Conservation (phyloP, 2,113 vertebrate species). For the Nerophis ophidion region DNA sequence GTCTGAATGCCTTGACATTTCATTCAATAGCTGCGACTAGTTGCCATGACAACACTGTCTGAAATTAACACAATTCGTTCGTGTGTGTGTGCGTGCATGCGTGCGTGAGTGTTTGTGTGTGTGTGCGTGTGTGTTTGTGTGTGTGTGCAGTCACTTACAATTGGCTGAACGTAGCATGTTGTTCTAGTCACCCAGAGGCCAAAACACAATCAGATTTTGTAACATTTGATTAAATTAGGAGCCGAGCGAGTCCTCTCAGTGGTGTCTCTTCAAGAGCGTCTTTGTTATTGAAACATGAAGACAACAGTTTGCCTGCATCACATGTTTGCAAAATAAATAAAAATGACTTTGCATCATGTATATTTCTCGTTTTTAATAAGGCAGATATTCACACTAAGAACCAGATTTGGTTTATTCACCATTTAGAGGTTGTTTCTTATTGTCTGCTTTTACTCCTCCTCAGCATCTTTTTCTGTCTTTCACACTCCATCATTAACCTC, state of each 20-base stretch:
- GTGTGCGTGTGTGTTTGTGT: constrained; percentile 15
- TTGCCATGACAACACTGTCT: constrained; percentile 59
- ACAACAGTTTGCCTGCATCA: background rate
- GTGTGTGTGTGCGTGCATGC: constrained; percentile 3
- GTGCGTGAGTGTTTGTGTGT: constrained; percentile 17
- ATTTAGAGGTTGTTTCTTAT: background rate
- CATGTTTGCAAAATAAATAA: background rate
- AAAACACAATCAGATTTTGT: constrained; percentile 12
- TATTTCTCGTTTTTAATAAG: too few relatives aligned
- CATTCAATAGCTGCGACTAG: constrained; percentile 55
- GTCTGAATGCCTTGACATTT: constrained; percentile 57
- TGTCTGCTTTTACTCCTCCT: background rate
- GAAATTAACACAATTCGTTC: constrained; percentile 44
- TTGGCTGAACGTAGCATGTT: constrained; percentile 31
- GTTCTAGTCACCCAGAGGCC: constrained; percentile 26
- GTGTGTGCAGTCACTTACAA: constrained; percentile 22
- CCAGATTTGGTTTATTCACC: too few relatives aligned
- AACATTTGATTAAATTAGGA: constrained; percentile 31
- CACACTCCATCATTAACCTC: constrained; percentile 61
- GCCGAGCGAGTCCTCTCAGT: background rate
- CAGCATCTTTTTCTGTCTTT: constrained; percentile 27
- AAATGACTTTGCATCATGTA: too few relatives aligned
- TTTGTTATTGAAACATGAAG: background rate
- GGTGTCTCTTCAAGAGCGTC: background rate
- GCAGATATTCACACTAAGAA: too few relatives aligned